Conservation (phyloP, 2,113 vertebrate genomes). For the Cyanoliseus patagonus region DNA sequence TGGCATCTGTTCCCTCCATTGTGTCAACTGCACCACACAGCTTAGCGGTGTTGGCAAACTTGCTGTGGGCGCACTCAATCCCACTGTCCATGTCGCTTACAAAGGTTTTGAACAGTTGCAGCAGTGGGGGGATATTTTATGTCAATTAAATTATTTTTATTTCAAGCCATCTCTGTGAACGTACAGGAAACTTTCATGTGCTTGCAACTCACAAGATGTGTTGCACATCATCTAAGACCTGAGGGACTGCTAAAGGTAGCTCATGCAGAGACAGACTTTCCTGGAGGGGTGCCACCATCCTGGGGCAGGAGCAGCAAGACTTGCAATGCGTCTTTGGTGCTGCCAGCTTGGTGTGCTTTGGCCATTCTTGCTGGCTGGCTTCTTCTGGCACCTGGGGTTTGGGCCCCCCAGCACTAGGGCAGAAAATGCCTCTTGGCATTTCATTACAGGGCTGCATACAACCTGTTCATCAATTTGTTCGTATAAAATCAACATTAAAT, state of each 20-base stretch:
- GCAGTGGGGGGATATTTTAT: not conserved
- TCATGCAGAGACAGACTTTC: not conserved
- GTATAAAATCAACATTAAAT: not conserved
- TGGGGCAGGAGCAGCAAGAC: not conserved
- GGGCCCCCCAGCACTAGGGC: not conserved
- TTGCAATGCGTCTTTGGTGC: not conserved
- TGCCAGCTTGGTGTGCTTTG: not conserved
- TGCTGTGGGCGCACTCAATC: not conserved
- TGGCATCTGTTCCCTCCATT: not conserved
- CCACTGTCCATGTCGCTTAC: not conserved
- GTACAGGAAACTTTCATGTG: not conserved
- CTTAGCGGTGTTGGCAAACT: not conserved
- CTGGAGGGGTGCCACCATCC: not conserved
- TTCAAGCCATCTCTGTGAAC: not conserved
- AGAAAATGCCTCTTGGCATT: accelerated
- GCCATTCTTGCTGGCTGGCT: not conserved
- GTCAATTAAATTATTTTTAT: not conserved
- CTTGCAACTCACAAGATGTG: not conserved
- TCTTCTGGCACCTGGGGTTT: not conserved
- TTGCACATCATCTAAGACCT: not conserved
- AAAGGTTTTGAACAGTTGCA: not conserved
- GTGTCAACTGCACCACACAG: not conserved
- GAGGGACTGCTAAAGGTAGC: not conserved
- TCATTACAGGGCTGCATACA: not conserved
- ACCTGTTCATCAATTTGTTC: not conserved